Evolutionary conservation across 2,888 invertebrate species (phyloP).

Genomic region (Yponomeuta evonymella): DNA sequence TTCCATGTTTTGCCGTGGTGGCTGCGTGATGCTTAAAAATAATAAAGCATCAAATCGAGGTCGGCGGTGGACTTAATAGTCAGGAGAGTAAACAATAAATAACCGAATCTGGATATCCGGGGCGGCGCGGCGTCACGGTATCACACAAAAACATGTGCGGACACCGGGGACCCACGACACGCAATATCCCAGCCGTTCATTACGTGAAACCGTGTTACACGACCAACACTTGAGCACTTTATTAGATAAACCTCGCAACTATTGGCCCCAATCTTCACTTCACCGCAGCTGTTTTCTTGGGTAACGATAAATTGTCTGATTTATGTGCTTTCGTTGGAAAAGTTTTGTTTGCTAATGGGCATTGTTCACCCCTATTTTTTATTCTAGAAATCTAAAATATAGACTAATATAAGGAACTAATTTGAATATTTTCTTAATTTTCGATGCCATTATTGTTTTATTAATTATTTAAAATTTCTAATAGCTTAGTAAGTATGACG

Average conservation of each 20-base stretch:
- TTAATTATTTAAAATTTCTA: too few relatives aligned
- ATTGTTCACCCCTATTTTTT: too few relatives aligned
- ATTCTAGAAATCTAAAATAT: too few relatives aligned
- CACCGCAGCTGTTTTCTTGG: constrained; percentile 3
- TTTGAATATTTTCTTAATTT: too few relatives aligned
- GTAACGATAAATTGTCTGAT: neutral
- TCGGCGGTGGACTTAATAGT: neutral
- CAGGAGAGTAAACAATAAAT: constrained; percentile 39
- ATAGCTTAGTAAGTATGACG: too few relatives aligned
- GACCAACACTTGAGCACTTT: neutral
- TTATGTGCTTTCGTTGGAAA: neutral
- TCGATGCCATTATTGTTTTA: too few relatives aligned
- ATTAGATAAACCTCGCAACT: constrained; percentile 11
- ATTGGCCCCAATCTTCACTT: neutral
- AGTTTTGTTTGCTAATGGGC: neutral
- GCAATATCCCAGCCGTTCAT: constrained; percentile 34
- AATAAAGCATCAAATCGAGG: neutral
- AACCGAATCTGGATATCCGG: constrained; percentile 41
- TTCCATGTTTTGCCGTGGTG: neutral
- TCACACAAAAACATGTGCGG: neutral
- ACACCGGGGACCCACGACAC: constrained; percentile 31
- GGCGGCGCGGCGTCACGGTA: neutral
- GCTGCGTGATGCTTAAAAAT: neutral
- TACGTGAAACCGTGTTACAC: constrained; percentile 39
- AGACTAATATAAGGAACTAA: too few relatives aligned